phyloP scores from a whole-genome alignment of 23 tunicate genomes.

The Trididemnum nubilum region DNA sequence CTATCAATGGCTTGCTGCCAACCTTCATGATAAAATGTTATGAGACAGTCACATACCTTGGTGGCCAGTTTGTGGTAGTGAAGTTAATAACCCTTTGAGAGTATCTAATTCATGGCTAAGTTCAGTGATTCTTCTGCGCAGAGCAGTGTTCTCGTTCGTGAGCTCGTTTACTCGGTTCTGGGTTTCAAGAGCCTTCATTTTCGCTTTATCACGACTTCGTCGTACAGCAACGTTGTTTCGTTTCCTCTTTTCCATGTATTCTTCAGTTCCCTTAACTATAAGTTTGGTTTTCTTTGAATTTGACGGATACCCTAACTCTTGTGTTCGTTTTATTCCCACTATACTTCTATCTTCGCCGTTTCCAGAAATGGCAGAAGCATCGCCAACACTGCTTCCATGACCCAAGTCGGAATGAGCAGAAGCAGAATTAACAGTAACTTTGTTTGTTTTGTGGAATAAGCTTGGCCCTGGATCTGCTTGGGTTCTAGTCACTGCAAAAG shows the following conservation, averaged over 20 bases:
- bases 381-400: background rate
- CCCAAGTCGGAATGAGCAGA: background rate
- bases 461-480: background rate
- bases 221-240: conserved; percentile 95
- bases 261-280: conserved; percentile 53
- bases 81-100: conserved; percentile 60
- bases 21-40: too few relatives aligned
- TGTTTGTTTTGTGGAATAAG: background rate
- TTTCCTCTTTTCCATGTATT: conserved; percentile 76
- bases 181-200: conserved; percentile 81
- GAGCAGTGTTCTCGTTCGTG: conserved; percentile 50
- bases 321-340: background rate
- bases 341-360: too few relatives aligned
- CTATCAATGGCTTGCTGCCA: too few relatives aligned
- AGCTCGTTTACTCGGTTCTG: conserved; percentile 70
- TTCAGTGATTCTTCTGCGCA: conserved; percentile 67
- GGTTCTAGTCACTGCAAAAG: background rate
- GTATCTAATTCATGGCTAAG: conserved; percentile 80
- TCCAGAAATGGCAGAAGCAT: background rate
- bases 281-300: conserved; percentile 51
- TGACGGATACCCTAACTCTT: background rate
- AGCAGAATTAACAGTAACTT: background rate
- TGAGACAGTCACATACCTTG: background rate
- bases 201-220: conserved; percentile 91
- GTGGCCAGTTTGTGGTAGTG: background rate